These are phyloP conservation scores for Heptranchias perlo DNA, from an alignment of 2,113 vertebrate species.

Conservation along the genomic window DNA sequence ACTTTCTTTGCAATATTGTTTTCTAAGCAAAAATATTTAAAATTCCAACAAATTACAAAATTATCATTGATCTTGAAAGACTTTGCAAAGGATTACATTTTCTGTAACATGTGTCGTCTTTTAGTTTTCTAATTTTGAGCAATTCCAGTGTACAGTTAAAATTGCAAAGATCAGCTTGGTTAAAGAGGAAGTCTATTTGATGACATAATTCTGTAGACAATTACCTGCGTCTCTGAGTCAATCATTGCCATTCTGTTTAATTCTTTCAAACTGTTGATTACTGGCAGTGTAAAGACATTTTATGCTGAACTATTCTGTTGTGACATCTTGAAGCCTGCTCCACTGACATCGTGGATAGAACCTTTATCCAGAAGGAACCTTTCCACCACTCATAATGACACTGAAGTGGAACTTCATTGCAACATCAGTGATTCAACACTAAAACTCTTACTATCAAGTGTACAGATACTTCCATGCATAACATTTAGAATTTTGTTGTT, in stretches of 20 bases:
- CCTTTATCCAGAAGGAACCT: neutral
- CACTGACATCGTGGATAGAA: neutral
- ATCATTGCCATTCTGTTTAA: neutral
- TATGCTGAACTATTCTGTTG: neutral
- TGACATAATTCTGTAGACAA: neutral
- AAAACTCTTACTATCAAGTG: neutral
- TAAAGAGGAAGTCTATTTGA: neutral
- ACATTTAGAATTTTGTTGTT: neutral
- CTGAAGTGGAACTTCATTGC: neutral
- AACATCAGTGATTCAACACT: neutral
- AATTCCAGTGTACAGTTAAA: neutral
- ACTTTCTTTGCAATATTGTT: neutral
- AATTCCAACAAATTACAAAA: neutral
- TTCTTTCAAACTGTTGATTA: neutral
- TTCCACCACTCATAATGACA: neutral
- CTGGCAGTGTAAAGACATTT: neutral
- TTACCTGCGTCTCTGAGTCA: neutral
- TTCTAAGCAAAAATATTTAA: neutral
- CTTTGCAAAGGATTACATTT: neutral
- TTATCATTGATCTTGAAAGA: neutral
- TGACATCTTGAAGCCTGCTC: neutral
- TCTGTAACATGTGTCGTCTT: neutral
- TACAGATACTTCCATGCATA: neutral
- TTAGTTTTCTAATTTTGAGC: neutral
- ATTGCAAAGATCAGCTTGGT: neutral